These are phyloP conservation scores for Ennomos fuscantarius DNA, from an alignment of 2,888 invertebrate genomes.

Conservation along the genomic window DNA sequence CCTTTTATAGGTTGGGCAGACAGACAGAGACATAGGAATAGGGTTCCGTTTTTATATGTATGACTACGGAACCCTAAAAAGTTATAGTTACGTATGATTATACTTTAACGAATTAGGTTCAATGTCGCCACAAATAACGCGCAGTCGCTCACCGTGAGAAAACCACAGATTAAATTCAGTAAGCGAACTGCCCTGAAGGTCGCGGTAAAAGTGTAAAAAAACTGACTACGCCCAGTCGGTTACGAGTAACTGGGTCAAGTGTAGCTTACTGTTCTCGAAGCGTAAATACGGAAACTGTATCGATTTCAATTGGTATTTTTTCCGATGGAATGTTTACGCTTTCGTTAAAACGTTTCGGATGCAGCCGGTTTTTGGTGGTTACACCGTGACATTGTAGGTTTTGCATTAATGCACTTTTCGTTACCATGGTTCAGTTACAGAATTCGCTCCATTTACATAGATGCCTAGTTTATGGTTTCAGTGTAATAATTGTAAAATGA, in stretches of 20 bases:
- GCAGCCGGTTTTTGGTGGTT: constrained; percentile 11
- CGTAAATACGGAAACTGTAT: constrained; percentile 40
- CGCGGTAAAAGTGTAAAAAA: constrained; percentile 69
- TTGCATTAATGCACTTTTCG: constrained; percentile 20
- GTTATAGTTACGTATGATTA: constrained; percentile 34
- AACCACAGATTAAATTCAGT: constrained; percentile 41
- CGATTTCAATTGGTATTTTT: constrained; percentile 37
- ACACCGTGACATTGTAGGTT: constrained; percentile 28
- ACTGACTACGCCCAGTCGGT: constrained; percentile 46
- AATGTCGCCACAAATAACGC: constrained; percentile 45
- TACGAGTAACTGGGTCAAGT: constrained; percentile 55
- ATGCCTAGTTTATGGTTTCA: no score
- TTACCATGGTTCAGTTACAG: not conserved
- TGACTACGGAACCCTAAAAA: constrained; percentile 4
- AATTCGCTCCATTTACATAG: no score
- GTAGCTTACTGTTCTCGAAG: constrained; percentile 40
- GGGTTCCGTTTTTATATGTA: no score
- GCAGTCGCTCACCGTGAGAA: constrained; percentile 57
- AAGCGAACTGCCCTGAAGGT: constrained; percentile 52
- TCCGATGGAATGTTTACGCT: constrained; percentile 28
- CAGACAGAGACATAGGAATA: no score
- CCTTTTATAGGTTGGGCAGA: no score
- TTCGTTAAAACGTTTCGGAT: constrained; percentile 25
- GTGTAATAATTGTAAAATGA: not conserved
- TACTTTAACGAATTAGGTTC: constrained; percentile 45